These are phyloP conservation scores for Drosophila willistoni DNA, from an alignment of 1,140 invertebrate genomes.

Conservation along the genomic window DNA sequence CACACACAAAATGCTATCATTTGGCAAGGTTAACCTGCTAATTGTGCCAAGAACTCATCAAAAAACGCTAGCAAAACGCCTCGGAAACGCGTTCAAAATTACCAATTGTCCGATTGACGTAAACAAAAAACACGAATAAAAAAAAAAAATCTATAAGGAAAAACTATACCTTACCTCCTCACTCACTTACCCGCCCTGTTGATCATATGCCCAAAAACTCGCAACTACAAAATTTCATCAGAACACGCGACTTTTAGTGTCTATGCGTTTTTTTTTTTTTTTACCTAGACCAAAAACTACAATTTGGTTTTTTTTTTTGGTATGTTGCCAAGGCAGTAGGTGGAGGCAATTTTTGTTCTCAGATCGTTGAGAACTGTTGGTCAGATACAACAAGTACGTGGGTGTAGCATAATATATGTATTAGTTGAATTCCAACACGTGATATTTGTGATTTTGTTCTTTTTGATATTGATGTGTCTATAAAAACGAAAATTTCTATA, in stretches of 20 bases:
- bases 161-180: slow-evolving; percentile 38
- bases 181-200: not conserved
- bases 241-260: slow-evolving; percentile 45
- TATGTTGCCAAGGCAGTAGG: slow-evolving; percentile 45
- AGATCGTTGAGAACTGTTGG: not conserved
- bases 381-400: slow-evolving; percentile 26
- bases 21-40: slow-evolving; percentile 60
- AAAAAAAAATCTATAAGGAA: slow-evolving; percentile 49
- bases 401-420: slow-evolving; percentile 23
- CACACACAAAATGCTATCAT: not conserved
- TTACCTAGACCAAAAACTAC: not conserved
- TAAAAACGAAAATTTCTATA: not conserved
- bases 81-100: slow-evolving; percentile 29
- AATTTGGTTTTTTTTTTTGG: slow-evolving; percentile 30
- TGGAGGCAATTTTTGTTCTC: slow-evolving; percentile 17
- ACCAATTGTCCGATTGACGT: slow-evolving; percentile 40
- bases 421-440: slow-evolving; percentile 35
- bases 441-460: slow-evolving; percentile 10
- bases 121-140: slow-evolving; percentile 34
- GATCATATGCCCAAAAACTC: slow-evolving; percentile 25
- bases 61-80: slow-evolving; percentile 36
- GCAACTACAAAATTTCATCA: slow-evolving; percentile 17
- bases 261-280: not conserved
- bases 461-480: slow-evolving; percentile 9
- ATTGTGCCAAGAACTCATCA: slow-evolving; percentile 65